Conservation (phyloP, 2,113 vertebrate genomes). For the Ramphastos sulfuratus region DNA sequence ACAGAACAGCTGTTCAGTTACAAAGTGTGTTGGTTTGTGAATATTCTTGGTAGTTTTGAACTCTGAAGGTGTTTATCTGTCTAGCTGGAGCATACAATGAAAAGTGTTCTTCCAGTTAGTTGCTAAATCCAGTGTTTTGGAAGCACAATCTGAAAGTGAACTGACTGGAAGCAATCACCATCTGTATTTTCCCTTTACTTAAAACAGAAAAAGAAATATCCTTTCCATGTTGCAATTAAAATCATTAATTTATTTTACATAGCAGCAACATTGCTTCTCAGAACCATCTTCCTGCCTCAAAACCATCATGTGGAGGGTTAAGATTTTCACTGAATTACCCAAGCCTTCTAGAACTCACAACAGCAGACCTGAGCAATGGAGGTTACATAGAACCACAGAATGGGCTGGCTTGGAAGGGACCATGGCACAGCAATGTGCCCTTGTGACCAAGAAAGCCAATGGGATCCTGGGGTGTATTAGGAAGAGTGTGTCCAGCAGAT, state of each 20-base stretch:
- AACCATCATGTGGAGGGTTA: background rate
- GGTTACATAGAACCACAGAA: background rate
- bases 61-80: conserved; percentile 30
- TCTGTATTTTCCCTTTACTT: conserved; percentile 58
- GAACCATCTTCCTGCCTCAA: background rate
- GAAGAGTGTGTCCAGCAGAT: no score
- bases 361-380: fast-evolving
- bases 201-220: background rate
- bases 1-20: background rate
- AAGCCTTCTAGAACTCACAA: fast-evolving
- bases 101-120: conserved; percentile 26
- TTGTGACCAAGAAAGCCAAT: no score
- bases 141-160: conserved; percentile 37
- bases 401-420: no score
- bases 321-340: background rate
- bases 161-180: conserved; percentile 27
- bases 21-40: background rate
- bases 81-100: conserved; percentile 34
- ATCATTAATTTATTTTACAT: background rate
- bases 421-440: no score
- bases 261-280: background rate
- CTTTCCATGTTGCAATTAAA: conserved; percentile 52
- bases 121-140: conserved; percentile 47
- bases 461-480: no score
- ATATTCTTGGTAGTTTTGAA: background rate